Percentiles rank a stretch among this genome's conserved stretches.
phyloP scores from a whole-genome alignment of 2,113 vertebrate genomes.

The Nasalis larvatus region DNA sequence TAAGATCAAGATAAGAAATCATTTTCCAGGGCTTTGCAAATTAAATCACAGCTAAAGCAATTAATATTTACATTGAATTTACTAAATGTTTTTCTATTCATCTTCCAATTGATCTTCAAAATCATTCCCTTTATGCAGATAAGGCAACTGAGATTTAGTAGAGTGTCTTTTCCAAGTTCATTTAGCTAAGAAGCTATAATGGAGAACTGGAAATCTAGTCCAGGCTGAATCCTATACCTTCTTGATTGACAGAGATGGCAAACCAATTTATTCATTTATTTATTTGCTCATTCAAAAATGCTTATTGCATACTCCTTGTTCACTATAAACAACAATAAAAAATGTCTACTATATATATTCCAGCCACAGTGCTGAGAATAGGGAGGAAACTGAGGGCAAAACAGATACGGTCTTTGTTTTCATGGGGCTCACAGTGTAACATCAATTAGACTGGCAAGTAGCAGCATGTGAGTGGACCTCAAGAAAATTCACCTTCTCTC shows the following conservation, averaged over 20 bases:
- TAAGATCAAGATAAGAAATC: not conserved
- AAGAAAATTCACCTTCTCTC: not conserved
- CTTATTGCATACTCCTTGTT: not conserved
- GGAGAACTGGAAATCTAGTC: not conserved
- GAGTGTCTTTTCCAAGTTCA: not conserved
- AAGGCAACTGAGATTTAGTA: not conserved
- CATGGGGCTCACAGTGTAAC: not conserved
- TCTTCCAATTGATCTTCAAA: not conserved
- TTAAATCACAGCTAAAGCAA: not conserved
- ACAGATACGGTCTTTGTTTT: not conserved
- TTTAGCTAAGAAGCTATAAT: not conserved
- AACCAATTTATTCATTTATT: not conserved
- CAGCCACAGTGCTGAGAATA: not conserved
- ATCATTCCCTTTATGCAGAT: not conserved
- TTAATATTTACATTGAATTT: conserved; percentile 30
- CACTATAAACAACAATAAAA: not conserved
- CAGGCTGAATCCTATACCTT: not conserved
- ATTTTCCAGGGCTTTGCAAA: not conserved
- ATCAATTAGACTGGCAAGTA: not conserved
- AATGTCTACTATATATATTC: not conserved
- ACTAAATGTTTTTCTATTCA: not conserved
- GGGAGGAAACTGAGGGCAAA: rapidly evolving
- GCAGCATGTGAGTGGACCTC: not conserved
- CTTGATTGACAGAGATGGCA: not conserved
- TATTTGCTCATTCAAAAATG: not conserved